These are phyloP conservation scores for Hydroisotoma schaefferi DNA, from an alignment of 2,888 invertebrate genomes.

Conservation along the genomic window DNA sequence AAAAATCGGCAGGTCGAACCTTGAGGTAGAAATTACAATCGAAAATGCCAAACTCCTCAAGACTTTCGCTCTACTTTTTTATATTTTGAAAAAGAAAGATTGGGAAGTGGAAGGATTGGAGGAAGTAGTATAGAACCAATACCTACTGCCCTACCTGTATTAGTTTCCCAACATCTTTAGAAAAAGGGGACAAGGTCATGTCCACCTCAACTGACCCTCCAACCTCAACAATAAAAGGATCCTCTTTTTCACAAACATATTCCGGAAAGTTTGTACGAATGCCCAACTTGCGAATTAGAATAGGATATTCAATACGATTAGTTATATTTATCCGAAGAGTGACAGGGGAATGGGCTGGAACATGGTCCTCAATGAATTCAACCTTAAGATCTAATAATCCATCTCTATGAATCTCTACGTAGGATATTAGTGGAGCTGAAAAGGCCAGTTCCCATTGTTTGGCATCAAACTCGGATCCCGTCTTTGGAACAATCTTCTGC, in stretches of 20 bases:
- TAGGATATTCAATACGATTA: constrained; percentile 17
- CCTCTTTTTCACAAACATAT: constrained; percentile 24
- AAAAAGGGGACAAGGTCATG: constrained; percentile 28
- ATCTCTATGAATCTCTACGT: constrained; percentile 40
- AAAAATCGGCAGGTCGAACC: too few species aligned
- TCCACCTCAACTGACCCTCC: constrained; percentile 27
- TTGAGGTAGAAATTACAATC: neutral
- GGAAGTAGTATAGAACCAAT: neutral
- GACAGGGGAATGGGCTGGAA: constrained; percentile 2
- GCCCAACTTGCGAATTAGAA: constrained; percentile 37
- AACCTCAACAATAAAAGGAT: constrained; percentile 23
- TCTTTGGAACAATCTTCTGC: constrained; percentile 30
- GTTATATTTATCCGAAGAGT: neutral
- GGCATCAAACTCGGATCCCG: neutral
- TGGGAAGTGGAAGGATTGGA: neutral
- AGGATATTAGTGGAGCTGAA: constrained; percentile 29
- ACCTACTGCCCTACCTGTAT: constrained; percentile 32
- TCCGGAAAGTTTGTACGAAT: constrained; percentile 40
- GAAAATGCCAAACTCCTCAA: neutral
- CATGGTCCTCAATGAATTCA: constrained; percentile 31
- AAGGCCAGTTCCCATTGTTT: constrained; percentile 34
- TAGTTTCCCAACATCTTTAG: constrained; percentile 39
- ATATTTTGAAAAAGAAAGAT: too few species aligned
- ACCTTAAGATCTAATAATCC: constrained; percentile 36
- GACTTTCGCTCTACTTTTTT: neutral